A percentile compares a stretch with the other conserved stretches of the same genome.
These are phyloP conservation scores for Crypturellus tataupa DNA, from an alignment of 2,797 vertebrate genomes.

Conservation along the genomic window DNA sequence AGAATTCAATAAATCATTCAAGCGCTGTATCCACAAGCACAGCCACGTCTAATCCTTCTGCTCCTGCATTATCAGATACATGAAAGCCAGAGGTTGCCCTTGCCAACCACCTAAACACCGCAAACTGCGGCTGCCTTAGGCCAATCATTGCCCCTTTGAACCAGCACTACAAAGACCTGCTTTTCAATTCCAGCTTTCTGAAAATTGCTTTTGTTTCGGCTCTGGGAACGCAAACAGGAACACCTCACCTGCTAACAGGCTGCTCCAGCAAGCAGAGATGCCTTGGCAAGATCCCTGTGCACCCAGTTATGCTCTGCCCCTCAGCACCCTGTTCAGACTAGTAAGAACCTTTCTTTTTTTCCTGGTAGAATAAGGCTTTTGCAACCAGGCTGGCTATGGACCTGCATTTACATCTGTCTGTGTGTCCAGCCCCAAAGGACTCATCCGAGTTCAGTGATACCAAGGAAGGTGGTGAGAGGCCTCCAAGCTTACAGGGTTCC, in stretches of 20 bases:
- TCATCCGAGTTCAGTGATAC: background rate
- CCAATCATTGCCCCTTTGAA: background rate
- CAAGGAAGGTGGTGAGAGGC: background rate
- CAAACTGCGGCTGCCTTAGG: background rate
- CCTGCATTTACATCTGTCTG: background rate
- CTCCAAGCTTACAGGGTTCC: background rate
- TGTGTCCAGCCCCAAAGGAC: fast-evolving
- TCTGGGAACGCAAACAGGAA: background rate
- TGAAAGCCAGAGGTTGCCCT: conserved; percentile 25
- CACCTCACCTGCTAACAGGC: background rate
- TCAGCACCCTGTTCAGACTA: background rate
- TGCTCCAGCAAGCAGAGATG: background rate
- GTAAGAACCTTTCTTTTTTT: background rate
- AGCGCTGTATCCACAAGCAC: conserved; percentile 24
- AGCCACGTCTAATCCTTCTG: conserved; percentile 40
- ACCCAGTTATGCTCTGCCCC: background rate
- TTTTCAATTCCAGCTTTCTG: background rate
- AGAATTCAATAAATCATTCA: conserved; percentile 70
- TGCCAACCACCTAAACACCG: background rate
- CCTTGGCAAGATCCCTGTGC: too few species aligned
- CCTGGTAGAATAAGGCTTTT: background rate
- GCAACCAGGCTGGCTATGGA: background rate
- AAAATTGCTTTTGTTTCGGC: background rate
- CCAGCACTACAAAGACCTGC: background rate
- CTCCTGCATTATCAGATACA: conserved; percentile 4